Evolutionary conservation across 2,888 invertebrate genomes (phyloP).

Genomic region (Eristalis pertinax): DNA sequence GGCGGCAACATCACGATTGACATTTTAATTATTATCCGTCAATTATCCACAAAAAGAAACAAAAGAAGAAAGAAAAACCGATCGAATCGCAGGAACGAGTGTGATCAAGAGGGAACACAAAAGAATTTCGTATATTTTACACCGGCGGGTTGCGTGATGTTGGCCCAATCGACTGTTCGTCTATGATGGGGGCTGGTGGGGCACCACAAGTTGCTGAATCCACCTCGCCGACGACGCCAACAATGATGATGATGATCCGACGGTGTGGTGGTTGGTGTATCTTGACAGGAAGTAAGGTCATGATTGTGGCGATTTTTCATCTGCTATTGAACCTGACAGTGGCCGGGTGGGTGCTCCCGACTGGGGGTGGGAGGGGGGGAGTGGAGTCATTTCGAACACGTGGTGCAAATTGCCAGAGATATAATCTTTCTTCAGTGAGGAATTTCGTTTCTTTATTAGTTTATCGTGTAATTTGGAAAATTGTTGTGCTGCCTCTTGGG

Average conservation of each 20-base stretch:
- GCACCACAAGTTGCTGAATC: no score
- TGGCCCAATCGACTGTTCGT: conserved; percentile 43
- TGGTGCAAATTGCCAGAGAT: conserved; percentile 48
- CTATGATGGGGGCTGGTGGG: conserved; percentile 19
- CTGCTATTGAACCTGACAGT: conserved; percentile 62
- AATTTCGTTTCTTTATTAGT: conserved; percentile 26
- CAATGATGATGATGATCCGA: conserved; percentile 13
- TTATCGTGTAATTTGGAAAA: conserved; percentile 39
- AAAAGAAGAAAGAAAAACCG: no score
- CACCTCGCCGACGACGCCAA: no score
- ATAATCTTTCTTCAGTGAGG: conserved; percentile 6
- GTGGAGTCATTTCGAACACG: conserved; percentile 34
- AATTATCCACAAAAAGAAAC: conserved; percentile 31
- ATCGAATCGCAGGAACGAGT: background rate
- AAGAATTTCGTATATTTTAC: conserved; percentile 52
- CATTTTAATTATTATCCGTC: conserved; percentile 71
- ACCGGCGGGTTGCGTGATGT: conserved; percentile 59
- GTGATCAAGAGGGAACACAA: conserved; percentile 5
- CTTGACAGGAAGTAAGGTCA: conserved; percentile 64
- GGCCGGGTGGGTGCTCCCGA: background rate
- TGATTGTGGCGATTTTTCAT: conserved; percentile 62
- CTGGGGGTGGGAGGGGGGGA: background rate
- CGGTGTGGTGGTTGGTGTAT: conserved; percentile 22
- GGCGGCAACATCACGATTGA: conserved; percentile 59
- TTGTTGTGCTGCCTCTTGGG: background rate